Percentiles rank a stretch among this genome's conserved stretches.
Evolutionary conservation across 2,888 invertebrate species (phyloP).

Genomic region (Pediacus dermestoides): DNA sequence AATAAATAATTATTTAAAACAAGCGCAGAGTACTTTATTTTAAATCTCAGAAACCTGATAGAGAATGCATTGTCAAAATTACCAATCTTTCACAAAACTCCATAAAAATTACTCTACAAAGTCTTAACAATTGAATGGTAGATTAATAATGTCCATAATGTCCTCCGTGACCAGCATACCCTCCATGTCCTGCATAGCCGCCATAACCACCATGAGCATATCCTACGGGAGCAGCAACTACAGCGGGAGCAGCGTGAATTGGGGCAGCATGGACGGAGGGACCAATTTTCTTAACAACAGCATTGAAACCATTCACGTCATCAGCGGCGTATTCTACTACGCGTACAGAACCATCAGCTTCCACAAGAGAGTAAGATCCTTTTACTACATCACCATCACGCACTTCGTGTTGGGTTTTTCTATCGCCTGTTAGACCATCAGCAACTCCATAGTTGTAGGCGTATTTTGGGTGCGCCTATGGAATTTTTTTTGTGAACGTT

Average conservation of each 20-base stretch:
- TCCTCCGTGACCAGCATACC: background rate
- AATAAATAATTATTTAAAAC: too few species aligned
- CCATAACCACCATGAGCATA: slow-evolving; percentile 24
- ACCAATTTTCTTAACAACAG: slow-evolving; percentile 44
- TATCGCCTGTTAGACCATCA: slow-evolving; percentile 44
- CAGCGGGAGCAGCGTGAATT: slow-evolving; percentile 15
- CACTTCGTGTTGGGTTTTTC: slow-evolving; percentile 43
- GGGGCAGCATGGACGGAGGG: slow-evolving; percentile 52
- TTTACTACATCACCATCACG: slow-evolving; percentile 48
- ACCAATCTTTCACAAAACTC: too few species aligned
- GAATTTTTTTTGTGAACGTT: slow-evolving; percentile 11
- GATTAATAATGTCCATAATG: slow-evolving; percentile 3
- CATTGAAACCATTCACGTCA: slow-evolving; percentile 53
- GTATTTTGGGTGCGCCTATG: slow-evolving; percentile 44
- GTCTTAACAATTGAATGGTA: too few species aligned
- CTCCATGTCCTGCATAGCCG: too few species aligned
- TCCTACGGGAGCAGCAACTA: background rate
- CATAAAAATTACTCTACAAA: too few species aligned
- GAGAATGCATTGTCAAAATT: too few species aligned
- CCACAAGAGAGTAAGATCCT: slow-evolving; percentile 52
- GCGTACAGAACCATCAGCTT: slow-evolving; percentile 55
- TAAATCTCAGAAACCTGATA: too few species aligned
- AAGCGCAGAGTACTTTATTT: too few species aligned
- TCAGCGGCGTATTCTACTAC: slow-evolving; percentile 58
- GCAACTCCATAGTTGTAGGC: slow-evolving; percentile 46